Evolutionary conservation across 2,888 invertebrate species (phyloP), one percentile per base, ranked within the genome.

Genomic region (Stegophylla sp.): DNA sequence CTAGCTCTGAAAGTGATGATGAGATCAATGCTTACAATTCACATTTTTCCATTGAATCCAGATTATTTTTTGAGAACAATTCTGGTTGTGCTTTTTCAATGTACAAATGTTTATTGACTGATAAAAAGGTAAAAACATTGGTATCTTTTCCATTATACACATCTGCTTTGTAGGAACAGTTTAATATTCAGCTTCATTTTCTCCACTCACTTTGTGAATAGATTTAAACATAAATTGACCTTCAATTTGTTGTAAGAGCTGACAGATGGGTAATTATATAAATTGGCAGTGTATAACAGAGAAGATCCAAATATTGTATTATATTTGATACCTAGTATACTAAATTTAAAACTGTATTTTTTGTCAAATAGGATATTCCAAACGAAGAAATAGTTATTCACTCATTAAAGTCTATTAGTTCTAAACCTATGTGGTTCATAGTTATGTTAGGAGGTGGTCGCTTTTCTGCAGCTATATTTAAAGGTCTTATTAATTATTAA

Each of bases 371-470:
- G 79, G 71, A 71, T 2, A 59, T 79, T 79, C 51, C 51, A 61
- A 51, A 71, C 13, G 71, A 79, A 71, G 69, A 79, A 41, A 41
- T 34, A 34, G 34, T 77, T 17, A 23, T 79, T 23, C 10, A 41
- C n/a, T 71, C 61, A 13, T 51, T 79, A n/a, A 63, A 71, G 3
- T 71, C 51, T 3, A 51, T 79, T 17, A 48, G 1, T 10, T 34
- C 59, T 20, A 88, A 89, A 1, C 88, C 88, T 9, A 89, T 86
- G 45, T 94, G 93, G 93, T 91, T 92, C 0, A 88, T 96, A 10
- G 86, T 96, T 72, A 93, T 95, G 92, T 88, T 94, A 51, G 94
- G 94, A 0, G 95, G 95, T 5, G 95, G 96, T 1, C 93, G 93
- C 86, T 93, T 93, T 87, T 93, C 93, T 34, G 93, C 90, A 1